These are phyloP conservation scores for Mesocricetus auratus DNA, from an alignment of 2,113 vertebrate species.

Conservation along the genomic window DNA sequence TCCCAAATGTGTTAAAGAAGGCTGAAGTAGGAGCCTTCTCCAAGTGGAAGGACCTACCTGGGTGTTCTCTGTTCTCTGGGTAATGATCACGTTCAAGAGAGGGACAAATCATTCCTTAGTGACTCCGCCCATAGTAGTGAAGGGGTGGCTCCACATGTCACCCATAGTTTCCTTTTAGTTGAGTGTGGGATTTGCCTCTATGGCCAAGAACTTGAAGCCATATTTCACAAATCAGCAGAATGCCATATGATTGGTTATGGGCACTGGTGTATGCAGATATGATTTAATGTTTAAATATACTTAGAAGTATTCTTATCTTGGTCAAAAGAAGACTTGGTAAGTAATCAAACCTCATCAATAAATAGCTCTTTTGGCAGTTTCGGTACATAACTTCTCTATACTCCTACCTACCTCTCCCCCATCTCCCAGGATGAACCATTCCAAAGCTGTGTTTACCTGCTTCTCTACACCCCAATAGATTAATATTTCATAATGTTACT, in stretches of 20 bases:
- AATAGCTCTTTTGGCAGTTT: neutral
- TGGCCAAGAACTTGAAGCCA: neutral
- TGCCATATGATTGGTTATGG: neutral
- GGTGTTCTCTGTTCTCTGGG: neutral
- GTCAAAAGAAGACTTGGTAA: conserved; percentile 21
- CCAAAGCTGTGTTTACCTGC: neutral
- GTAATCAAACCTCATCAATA: neutral
- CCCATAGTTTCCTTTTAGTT: neutral
- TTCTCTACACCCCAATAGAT: neutral
- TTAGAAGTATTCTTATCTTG: neutral
- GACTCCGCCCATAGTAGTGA: neutral
- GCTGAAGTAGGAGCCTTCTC: neutral
- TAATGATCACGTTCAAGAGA: neutral
- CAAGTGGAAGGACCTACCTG: neutral
- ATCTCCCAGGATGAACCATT: neutral
- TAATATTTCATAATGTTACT: neutral
- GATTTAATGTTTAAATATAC: conserved; percentile 17
- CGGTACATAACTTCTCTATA: neutral
- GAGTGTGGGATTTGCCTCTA: neutral
- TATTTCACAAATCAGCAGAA: conserved; percentile 17
- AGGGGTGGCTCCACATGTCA: neutral
- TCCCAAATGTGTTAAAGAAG: neutral
- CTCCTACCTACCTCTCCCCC: neutral
- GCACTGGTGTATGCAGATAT: neutral
- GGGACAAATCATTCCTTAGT: neutral